Conservation (phyloP, 2,888 invertebrate species). For the Protodeltote pygarga region DNA sequence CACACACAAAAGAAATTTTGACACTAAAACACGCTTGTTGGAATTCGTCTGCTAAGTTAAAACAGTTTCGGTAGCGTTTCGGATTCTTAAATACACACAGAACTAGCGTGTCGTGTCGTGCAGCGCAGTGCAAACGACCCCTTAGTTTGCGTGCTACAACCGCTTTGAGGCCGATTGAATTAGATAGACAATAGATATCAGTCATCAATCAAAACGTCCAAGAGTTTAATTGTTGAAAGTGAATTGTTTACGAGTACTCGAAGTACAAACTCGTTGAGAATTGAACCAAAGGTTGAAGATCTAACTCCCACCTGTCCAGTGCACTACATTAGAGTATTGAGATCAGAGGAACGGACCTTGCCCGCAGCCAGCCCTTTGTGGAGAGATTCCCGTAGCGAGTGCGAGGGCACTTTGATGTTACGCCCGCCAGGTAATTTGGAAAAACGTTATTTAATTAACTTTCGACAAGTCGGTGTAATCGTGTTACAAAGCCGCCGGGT, state of each 20-base stretch:
- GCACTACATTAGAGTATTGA: constrained; percentile 60
- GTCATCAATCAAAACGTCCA: constrained; percentile 74
- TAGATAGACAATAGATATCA: constrained; percentile 72
- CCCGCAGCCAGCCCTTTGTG: constrained; percentile 82
- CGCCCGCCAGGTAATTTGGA: constrained; percentile 83
- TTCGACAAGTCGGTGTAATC: constrained; percentile 86
- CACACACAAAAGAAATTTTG: constrained; percentile 6
- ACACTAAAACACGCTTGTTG: constrained; percentile 17
- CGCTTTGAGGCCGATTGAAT: constrained; percentile 71
- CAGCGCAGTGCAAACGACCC: constrained; percentile 62
- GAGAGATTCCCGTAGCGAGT: constrained; percentile 74
- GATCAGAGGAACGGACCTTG: constrained; percentile 73
- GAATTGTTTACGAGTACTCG: constrained; percentile 44
- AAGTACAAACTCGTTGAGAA: constrained; percentile 41
- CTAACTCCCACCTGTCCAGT: constrained; percentile 70
- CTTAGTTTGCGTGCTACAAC: constrained; percentile 64
- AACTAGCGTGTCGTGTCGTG: constrained; percentile 64
- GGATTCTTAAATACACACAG: constrained; percentile 32
- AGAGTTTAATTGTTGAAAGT: constrained; percentile 59
- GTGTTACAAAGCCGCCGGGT: constrained; percentile 83
- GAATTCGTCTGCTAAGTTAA: background rate
- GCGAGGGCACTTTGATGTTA: constrained; percentile 79
- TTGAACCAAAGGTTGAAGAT: constrained; percentile 67
- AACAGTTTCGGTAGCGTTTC: constrained; percentile 15
- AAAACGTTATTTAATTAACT: constrained; percentile 87